A percentile compares a stretch with the other conserved stretches of the same genome.
These are phyloP conservation scores for Unio pictorum DNA, from an alignment of 2,888 invertebrate species.

Conservation along the genomic window DNA sequence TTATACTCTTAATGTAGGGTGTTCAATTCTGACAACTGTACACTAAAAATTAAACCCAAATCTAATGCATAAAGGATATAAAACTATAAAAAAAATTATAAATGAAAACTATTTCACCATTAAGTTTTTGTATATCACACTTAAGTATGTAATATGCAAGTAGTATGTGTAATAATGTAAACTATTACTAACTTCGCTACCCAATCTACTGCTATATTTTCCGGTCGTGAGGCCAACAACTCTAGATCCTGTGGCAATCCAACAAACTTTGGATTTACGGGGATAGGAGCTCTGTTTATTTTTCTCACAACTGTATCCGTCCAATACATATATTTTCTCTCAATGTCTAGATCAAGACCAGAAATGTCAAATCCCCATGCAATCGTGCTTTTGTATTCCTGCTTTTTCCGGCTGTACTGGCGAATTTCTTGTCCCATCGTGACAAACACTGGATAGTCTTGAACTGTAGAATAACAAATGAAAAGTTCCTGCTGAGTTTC, in stretches of 20 bases:
- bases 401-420: slow-evolving; percentile 56
- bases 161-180: neutral
- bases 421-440: slow-evolving; percentile 89
- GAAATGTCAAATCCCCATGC: slow-evolving; percentile 90
- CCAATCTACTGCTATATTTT: slow-evolving; percentile 94
- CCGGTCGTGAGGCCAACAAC: slow-evolving; percentile 80
- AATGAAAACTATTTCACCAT: too few relatives aligned
- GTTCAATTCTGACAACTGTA: too few relatives aligned
- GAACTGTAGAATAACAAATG: neutral
- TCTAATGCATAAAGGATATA: too few relatives aligned
- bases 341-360: slow-evolving; percentile 91
- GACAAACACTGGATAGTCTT: slow-evolving; percentile 72
- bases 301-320: slow-evolving; percentile 89
- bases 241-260: slow-evolving; percentile 84
- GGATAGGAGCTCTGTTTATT: slow-evolving; percentile 84
- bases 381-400: slow-evolving; percentile 78
- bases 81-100: too few relatives aligned
- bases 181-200: slow-evolving; percentile 77
- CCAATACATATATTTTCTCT: slow-evolving; percentile 84
- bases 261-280: slow-evolving; percentile 68
- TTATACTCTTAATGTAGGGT: too few relatives aligned
- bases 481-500: neutral
- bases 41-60: too few relatives aligned
- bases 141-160: too few relatives aligned
- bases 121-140: too few relatives aligned